Conservation (phyloP, 2,797 vertebrate species). For the Vireo griseus region DNA sequence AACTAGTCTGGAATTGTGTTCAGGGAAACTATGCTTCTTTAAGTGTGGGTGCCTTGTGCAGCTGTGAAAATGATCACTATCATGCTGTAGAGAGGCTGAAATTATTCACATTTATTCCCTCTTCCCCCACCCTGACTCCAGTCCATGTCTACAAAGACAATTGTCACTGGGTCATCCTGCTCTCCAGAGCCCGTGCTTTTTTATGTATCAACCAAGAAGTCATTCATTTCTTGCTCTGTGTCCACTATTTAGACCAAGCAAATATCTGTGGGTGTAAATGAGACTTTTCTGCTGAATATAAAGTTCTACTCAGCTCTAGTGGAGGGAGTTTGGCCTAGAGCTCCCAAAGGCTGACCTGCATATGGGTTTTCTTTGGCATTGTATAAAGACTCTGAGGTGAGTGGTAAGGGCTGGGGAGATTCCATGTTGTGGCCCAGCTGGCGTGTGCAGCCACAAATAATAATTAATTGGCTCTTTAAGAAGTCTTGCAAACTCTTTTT, state of each 20-base stretch:
- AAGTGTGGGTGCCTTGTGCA: not conserved
- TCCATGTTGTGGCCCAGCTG: constrained; percentile 57
- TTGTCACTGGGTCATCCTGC: not conserved
- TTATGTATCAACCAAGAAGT: not conserved
- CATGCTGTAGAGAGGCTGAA: not conserved
- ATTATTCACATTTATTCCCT: not conserved
- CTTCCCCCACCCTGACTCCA: not conserved
- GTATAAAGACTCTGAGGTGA: constrained; percentile 10
- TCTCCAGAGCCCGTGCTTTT: not conserved
- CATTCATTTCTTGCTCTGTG: not conserved
- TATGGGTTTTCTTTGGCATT: not conserved
- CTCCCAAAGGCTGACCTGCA: not conserved
- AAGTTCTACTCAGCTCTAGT: not conserved
- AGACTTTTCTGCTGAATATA: not conserved
- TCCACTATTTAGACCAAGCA: not conserved
- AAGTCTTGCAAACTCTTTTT: constrained; percentile 47
- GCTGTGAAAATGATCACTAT: not conserved
- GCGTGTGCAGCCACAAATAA: constrained; percentile 47
- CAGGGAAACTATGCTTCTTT: not conserved
- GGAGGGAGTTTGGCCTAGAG: not conserved
- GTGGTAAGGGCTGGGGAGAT: constrained; percentile 12
- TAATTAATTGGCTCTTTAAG: constrained; percentile 66
- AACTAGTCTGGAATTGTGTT: not conserved
- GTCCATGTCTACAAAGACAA: not conserved
- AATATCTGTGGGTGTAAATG: not conserved